A percentile compares a stretch with the other conserved stretches of the same genome.
Conservation (phyloP, 2,888 invertebrate species). For the Tipula unca region DNA sequence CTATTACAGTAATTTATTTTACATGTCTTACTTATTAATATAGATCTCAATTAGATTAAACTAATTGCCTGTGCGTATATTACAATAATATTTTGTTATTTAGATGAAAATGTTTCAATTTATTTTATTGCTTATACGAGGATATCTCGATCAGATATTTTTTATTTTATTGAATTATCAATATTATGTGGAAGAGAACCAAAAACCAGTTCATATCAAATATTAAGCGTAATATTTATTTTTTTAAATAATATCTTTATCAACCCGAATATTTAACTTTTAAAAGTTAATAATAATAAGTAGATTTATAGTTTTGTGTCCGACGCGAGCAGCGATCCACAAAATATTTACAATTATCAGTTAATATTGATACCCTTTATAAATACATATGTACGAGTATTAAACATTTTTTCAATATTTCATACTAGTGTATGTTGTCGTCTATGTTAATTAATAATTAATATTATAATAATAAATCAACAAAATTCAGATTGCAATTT, state of each 20-base stretch:
- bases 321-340: too few species aligned
- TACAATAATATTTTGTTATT: too few species aligned
- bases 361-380: not conserved
- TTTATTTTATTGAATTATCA: not conserved
- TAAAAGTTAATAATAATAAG: not conserved
- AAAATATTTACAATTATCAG: not conserved
- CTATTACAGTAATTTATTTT: not conserved
- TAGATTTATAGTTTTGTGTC: not conserved
- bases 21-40: not conserved
- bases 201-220: not conserved
- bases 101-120: not conserved
- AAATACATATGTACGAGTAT: not conserved
- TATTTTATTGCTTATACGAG: not conserved
- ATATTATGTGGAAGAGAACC: not conserved
- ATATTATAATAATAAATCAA: not conserved
- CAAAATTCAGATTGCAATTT: not conserved
- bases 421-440: not conserved
- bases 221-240: not conserved
- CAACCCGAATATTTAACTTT: not conserved
- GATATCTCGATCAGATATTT: not conserved
- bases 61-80: not conserved
- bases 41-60: not conserved
- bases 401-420: not conserved
- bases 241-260: not conserved
- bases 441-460: not conserved